These are phyloP conservation scores for Arvicanthis niloticus DNA, from an alignment of 2,113 vertebrate species.

Conservation along the genomic window DNA sequence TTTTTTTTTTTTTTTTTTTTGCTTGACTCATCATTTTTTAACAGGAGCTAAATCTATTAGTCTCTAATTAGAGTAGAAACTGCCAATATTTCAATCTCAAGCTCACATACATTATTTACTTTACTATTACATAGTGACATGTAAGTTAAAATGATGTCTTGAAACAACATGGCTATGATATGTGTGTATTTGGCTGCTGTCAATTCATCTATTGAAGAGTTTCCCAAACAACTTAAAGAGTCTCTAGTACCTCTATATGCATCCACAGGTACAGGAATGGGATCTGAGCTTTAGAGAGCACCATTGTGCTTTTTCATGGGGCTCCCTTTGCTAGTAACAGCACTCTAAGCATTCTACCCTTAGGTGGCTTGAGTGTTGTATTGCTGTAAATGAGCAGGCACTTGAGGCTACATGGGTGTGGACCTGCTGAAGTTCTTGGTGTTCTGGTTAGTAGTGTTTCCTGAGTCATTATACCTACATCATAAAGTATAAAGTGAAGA, in stretches of 20 bases:
- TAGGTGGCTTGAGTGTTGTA: background rate
- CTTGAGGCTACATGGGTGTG: fast-evolving
- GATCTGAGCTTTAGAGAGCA: background rate
- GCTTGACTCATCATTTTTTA: background rate
- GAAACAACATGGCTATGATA: background rate
- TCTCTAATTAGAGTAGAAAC: background rate
- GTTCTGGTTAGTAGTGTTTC: fast-evolving
- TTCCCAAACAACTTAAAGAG: background rate
- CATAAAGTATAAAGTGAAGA: background rate
- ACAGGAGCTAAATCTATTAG: background rate
- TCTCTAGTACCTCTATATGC: background rate
- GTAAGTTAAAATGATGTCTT: background rate
- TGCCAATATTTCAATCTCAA: background rate
- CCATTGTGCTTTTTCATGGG: background rate
- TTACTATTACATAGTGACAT: no score
- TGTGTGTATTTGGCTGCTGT: background rate
- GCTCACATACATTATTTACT: background rate
- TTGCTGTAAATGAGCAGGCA: background rate
- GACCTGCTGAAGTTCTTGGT: fast-evolving
- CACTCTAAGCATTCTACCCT: background rate
- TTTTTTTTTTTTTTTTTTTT: no score
- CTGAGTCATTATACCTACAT: background rate
- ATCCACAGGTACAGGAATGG: no score
- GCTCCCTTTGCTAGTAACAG: background rate
- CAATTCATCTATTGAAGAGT: background rate